These are phyloP conservation scores for Acomys russatus DNA, from an alignment of 2,797 vertebrate genomes.

Conservation along the genomic window DNA sequence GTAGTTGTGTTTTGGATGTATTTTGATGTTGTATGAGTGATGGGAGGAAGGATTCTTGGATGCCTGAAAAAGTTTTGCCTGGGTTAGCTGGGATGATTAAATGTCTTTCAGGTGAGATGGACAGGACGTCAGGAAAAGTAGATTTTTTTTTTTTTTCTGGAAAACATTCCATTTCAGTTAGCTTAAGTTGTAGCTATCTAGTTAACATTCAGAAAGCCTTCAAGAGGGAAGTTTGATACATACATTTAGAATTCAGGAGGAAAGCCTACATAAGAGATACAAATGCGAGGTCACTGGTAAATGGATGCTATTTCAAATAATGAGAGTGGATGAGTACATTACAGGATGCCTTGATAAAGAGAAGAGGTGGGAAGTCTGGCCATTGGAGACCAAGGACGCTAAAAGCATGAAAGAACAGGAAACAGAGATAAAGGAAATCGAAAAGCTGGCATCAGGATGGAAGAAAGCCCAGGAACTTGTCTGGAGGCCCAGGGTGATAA, in stretches of 20 bases:
- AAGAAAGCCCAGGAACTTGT: constrained; percentile 1
- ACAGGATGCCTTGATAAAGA: neutral
- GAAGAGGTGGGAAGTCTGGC: neutral
- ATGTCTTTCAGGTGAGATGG: constrained; percentile 29
- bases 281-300: neutral
- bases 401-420: neutral
- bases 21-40: constrained; percentile 31
- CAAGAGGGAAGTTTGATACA: constrained; percentile 18
- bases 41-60: neutral
- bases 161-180: constrained; percentile 29
- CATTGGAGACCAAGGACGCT: neutral
- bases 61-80: neutral
- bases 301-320: neutral
- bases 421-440: neutral
- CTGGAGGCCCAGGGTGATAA: neutral
- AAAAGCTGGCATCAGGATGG: neutral
- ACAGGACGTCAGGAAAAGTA: constrained; percentile 5
- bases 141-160: constrained; percentile 7
- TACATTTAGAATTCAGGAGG: neutral
- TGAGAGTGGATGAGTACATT: neutral
- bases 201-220: constrained; percentile 13
- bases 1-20: constrained; percentile 7
- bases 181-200: constrained; percentile 15
- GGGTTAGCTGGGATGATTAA: neutral
- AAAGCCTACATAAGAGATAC: neutral